A percentile compares a stretch with the other conserved stretches of the same genome.
Conservation (phyloP, 53 echinoderm and acorn worm species). For the Paracentrotus lividus region DNA sequence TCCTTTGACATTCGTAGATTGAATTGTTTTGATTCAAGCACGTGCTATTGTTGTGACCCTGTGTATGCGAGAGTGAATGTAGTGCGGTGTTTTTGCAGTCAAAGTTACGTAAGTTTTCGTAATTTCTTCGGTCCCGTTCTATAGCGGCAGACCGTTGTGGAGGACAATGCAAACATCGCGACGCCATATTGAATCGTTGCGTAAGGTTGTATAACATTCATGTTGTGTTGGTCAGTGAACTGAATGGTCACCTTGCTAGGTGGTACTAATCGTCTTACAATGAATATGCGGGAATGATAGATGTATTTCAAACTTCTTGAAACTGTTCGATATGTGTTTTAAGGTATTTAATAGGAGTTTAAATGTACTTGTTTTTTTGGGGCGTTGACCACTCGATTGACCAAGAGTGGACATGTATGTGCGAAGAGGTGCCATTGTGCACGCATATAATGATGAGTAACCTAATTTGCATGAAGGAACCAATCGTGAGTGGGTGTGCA, state of each 20-base stretch:
- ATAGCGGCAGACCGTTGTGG: constrained; percentile 46
- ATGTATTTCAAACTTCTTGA: neutral
- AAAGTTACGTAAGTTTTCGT: constrained; percentile 98
- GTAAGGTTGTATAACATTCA: constrained; percentile 73
- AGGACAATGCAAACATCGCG: constrained; percentile 62
- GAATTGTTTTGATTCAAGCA: constrained; percentile 62
- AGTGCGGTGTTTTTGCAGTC: constrained; percentile 77
- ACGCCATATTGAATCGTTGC: constrained; percentile 64
- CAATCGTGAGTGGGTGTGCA: constrained; percentile 2
- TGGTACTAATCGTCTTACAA: neutral
- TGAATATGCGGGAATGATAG: neutral
- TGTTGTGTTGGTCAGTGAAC: constrained; percentile 32
- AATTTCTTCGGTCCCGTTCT: constrained; percentile 79
- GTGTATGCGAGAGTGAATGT: constrained; percentile 64
- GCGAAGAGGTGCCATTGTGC: neutral
- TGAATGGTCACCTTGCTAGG: neutral
- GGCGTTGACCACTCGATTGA: constrained; percentile 22
- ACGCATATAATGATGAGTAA: constrained; percentile 16
- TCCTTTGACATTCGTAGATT: constrained; percentile 21
- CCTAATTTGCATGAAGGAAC: constrained; percentile 18
- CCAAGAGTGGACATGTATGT: neutral
- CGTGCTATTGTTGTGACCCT: constrained; percentile 64
- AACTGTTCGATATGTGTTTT: neutral
- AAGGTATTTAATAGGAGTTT: neutral
- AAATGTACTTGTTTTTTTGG: neutral